phyloP scores from a whole-genome alignment of 1,140 invertebrate species.

The Drosophila tropicalis region DNA sequence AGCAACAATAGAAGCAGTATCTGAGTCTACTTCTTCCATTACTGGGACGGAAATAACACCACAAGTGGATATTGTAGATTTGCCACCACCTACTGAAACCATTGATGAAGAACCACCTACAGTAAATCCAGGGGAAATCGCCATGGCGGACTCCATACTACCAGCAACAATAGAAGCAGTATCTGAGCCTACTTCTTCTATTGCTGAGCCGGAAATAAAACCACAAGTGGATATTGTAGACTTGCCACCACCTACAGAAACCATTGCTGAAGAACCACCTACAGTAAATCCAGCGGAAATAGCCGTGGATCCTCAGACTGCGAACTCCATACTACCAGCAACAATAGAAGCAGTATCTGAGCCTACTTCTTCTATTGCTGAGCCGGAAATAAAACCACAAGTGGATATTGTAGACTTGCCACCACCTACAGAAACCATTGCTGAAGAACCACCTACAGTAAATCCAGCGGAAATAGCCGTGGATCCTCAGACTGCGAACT shows the following conservation, averaged over 20 bases:
- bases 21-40: background rate
- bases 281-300: no score
- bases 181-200: background rate
- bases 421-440: background rate
- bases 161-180: background rate
- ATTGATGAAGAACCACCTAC: no score
- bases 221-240: background rate
- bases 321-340: no score
- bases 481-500: no score
- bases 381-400: background rate
- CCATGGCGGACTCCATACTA: no score
- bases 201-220: background rate
- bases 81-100: no score
- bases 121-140: no score
- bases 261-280: no score
- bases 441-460: no score
- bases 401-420: background rate
- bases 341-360: background rate
- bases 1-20: background rate
- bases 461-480: no score
- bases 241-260: background rate
- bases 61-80: no score
- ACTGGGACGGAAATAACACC: background rate
- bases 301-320: no score
- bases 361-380: background rate